Percentiles rank a stretch among this genome's conserved stretches.
Evolutionary conservation across 2,113 vertebrate genomes (phyloP).

Genomic region (Casuarius casuarius): DNA sequence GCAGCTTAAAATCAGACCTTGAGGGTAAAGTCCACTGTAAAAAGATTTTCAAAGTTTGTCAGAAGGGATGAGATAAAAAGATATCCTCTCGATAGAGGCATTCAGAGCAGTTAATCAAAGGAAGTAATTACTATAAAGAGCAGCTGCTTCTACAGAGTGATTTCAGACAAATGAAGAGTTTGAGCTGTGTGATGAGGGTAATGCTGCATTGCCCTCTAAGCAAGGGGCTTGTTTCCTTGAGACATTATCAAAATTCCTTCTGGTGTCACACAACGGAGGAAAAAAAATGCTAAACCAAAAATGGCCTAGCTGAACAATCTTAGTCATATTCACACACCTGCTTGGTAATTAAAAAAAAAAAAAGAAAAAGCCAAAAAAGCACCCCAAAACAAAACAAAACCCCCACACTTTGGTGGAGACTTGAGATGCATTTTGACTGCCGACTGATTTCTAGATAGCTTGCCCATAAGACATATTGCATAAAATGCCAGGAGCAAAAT

Average conservation of each 20-base stretch:
- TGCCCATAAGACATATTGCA: background rate
- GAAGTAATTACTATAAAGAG: conserved; percentile 1
- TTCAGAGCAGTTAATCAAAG: conserved; percentile 38
- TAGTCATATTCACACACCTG: background rate
- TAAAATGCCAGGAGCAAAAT: background rate
- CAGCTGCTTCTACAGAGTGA: background rate
- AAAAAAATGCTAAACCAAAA: background rate
- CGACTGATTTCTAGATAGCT: background rate
- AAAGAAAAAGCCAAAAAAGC: background rate
- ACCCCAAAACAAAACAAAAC: background rate
- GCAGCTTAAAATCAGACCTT: conserved; percentile 62
- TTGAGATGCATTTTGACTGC: background rate
- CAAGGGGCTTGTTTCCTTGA: background rate
- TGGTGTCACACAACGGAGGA: background rate
- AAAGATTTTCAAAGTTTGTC: conserved; percentile 46
- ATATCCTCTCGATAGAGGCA: conserved; percentile 5
- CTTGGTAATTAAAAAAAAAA: too few relatives aligned
- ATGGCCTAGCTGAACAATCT: background rate
- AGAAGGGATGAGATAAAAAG: conserved; percentile 41
- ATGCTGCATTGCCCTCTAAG: background rate
- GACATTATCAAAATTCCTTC: background rate
- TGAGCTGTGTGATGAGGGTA: background rate
- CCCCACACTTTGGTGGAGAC: background rate
- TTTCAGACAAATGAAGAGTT: conserved; percentile 42
- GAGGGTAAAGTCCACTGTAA: conserved; percentile 56